A percentile compares a stretch with the other conserved stretches of the same genome.
Evolutionary conservation across 2,797 vertebrate genomes (phyloP).

Genomic region (Calcarius lapponicus): DNA sequence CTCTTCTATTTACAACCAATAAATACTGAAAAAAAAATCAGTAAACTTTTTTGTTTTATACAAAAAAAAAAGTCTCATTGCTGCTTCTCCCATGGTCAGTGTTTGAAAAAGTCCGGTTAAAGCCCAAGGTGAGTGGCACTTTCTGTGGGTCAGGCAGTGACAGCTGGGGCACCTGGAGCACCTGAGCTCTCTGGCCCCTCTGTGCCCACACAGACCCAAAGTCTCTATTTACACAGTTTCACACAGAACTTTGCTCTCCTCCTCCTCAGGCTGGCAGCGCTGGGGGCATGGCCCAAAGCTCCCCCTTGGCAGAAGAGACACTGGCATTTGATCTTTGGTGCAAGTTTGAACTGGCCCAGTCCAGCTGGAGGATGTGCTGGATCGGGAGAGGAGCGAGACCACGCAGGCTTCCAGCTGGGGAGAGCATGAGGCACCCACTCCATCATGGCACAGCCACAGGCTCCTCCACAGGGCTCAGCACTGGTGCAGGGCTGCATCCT

Average conservation of each 20-base stretch:
- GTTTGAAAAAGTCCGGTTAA: constrained; percentile 24
- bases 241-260: constrained; percentile 22
- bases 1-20: constrained; percentile 84
- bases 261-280: background rate
- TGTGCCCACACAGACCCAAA: background rate
- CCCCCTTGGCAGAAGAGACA: background rate
- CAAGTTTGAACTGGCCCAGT: constrained; percentile 27
- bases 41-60: constrained; percentile 74
- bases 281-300: background rate
- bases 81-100: constrained; percentile 28
- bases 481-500: background rate
- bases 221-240: constrained; percentile 40
- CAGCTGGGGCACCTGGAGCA: background rate
- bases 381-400: background rate
- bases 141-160: background rate
- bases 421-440: background rate
- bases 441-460: background rate
- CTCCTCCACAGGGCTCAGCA: background rate
- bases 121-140: constrained; percentile 56
- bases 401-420: background rate
- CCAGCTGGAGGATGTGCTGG: background rate
- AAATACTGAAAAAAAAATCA: constrained; percentile 74
- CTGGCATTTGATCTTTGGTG: constrained; percentile 80
- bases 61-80: constrained; percentile 46
- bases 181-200: background rate